These are phyloP conservation scores for Acipenser transmontanus DNA, from an alignment of 2,797 vertebrate species.

Conservation along the genomic window DNA sequence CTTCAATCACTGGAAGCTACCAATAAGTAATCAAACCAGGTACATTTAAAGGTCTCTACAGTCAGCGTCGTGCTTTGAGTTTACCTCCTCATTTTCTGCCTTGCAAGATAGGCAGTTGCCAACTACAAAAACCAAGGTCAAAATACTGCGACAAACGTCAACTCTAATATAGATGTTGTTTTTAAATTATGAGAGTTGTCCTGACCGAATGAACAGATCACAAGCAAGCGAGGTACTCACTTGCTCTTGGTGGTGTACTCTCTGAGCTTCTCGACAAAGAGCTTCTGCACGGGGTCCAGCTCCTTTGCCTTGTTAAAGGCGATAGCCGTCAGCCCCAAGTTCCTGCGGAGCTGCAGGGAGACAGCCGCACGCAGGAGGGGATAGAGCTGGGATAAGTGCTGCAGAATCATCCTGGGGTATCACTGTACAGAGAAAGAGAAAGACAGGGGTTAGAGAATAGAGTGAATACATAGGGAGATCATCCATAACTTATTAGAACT, in stretches of 20 bases:
- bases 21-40: no score
- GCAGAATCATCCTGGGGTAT: slow-evolving; percentile 69
- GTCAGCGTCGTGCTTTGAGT: no score
- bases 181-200: no score
- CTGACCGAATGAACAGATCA: not conserved
- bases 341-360: slow-evolving; percentile 67
- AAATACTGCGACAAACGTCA: no score
- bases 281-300: slow-evolving; percentile 68
- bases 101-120: no score
- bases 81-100: no score
- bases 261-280: slow-evolving; percentile 68
- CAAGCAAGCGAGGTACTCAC: slow-evolving; percentile 41
- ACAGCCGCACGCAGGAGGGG: slow-evolving; percentile 60
- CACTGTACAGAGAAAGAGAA: slow-evolving; percentile 2
- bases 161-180: no score
- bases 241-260: slow-evolving; percentile 64
- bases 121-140: no score
- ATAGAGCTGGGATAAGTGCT: slow-evolving; percentile 64
- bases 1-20: no score
- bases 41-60: no score
- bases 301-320: slow-evolving; percentile 70
- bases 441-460: not conserved
- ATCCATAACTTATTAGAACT: not conserved
- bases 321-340: slow-evolving; percentile 80
- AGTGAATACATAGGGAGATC: not conserved